phyloP scores from a whole-genome alignment of 1,140 invertebrate species.

The Melipona quadrifasciata region DNA sequence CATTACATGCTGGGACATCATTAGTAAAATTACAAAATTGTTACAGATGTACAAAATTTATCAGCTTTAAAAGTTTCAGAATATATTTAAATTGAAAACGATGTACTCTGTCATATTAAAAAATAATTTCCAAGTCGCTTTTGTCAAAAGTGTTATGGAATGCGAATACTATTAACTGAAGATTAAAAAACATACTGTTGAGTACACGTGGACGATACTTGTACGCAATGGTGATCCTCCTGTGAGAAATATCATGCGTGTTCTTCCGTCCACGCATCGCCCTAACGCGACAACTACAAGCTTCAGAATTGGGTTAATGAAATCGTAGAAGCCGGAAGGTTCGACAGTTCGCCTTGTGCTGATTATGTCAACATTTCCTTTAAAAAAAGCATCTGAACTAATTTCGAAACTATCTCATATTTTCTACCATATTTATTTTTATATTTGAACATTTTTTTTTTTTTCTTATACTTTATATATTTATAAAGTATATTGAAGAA shows the following conservation, averaged over 20 bases:
- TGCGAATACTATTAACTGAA: background rate
- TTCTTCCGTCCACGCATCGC: slow-evolving; percentile 28
- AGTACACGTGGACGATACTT: background rate
- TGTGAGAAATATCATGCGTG: slow-evolving; percentile 27
- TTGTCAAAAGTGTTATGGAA: no score
- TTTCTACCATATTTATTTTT: no score
- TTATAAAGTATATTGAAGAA: no score
- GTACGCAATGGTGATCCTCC: background rate
- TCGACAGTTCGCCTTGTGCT: no score
- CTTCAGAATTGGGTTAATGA: slow-evolving; percentile 55
- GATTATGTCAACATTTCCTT: background rate
- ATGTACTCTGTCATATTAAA: background rate
- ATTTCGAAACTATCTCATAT: background rate
- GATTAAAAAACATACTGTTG: background rate
- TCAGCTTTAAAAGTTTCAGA: background rate
- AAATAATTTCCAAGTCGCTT: background rate
- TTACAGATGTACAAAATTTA: background rate
- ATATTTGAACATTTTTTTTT: no score
- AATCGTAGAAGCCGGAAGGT: slow-evolving; percentile 28
- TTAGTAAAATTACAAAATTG: no score
- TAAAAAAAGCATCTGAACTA: background rate
- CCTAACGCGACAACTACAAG: slow-evolving; percentile 32
- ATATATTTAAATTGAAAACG: background rate
- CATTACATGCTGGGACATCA: no score
- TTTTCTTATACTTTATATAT: no score